Conservation (phyloP, 2,888 invertebrate genomes). For the Clunio marinus region DNA sequence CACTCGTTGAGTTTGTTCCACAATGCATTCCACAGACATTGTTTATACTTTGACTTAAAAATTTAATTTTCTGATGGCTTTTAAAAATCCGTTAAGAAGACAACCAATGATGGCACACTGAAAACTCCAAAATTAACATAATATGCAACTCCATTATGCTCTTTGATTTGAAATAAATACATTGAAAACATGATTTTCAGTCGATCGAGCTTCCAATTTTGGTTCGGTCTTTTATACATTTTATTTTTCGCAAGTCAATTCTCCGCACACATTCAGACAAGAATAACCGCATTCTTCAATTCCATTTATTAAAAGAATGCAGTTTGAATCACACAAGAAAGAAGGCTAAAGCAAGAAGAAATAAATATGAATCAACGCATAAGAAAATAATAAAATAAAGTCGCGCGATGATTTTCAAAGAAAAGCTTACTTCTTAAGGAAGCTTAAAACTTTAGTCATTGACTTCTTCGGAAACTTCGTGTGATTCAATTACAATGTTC, state of each 20-base stretch:
- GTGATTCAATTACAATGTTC: background rate
- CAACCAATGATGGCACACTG: too few species aligned
- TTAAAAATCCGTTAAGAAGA: too few species aligned
- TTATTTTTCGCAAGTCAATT: background rate
- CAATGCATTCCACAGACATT: background rate
- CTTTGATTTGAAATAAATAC: too few species aligned
- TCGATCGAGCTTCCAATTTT: constrained; percentile 2
- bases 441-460: background rate
- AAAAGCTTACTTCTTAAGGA: too few species aligned
- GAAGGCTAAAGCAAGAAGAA: background rate
- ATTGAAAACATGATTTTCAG: background rate
- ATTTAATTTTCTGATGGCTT: too few species aligned
- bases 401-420: background rate
- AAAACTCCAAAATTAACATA: too few species aligned
- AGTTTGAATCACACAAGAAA: constrained; percentile 9
- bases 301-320: constrained; percentile 10
- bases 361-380: background rate
- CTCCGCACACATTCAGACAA: background rate
- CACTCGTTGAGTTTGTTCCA: background rate
- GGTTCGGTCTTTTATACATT: background rate
- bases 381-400: background rate
- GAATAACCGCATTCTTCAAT: constrained; percentile 16
- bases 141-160: too few species aligned
- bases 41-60: background rate
- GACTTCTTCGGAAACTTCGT: background rate